Conservation (phyloP, 1,140 invertebrate genomes). For the Rhynchophorus ferrugineus region DNA sequence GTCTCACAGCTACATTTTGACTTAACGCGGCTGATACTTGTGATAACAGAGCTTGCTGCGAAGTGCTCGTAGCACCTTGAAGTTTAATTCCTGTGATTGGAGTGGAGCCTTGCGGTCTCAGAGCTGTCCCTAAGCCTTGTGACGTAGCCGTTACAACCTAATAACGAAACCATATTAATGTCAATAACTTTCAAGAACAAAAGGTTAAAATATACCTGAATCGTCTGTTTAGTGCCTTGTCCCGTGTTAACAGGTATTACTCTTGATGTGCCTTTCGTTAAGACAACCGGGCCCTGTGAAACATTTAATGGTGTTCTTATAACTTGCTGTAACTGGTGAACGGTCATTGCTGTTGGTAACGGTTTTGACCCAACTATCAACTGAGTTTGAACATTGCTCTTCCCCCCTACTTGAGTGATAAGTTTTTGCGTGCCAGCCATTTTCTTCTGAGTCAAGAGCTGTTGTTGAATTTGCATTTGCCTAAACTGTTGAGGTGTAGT, state of each 20-base stretch:
- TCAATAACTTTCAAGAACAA: conserved; percentile 2
- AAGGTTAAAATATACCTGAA: conserved; percentile 30
- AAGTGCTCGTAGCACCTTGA: conserved; percentile 35
- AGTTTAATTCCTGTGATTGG: conserved; percentile 45
- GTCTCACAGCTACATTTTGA: conserved; percentile 38
- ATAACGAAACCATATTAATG: not conserved
- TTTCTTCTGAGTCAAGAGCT: conserved; percentile 52
- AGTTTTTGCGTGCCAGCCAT: conserved; percentile 32
- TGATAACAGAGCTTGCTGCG: conserved; percentile 40
- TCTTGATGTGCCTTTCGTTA: conserved; percentile 34
- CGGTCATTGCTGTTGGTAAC: conserved; percentile 55
- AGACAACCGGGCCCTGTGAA: conserved; percentile 35
- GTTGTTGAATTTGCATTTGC: conserved; percentile 59
- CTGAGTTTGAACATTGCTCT: conserved; percentile 50
- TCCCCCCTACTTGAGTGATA: conserved; percentile 38
- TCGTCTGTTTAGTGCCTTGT: conserved; percentile 37
- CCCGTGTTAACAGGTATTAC: conserved; percentile 38
- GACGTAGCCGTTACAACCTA: conserved; percentile 47
- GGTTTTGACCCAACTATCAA: conserved; percentile 57
- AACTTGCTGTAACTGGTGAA: conserved; percentile 72
- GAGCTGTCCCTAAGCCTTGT: conserved; percentile 41
- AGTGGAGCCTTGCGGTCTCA: conserved; percentile 40
- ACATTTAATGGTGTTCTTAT: conserved; percentile 54
- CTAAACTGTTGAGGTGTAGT: conserved; percentile 57
- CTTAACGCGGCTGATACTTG: conserved; percentile 42